Conservation (phyloP, 2,797 vertebrate species). For the Myotis planiceps region DNA sequence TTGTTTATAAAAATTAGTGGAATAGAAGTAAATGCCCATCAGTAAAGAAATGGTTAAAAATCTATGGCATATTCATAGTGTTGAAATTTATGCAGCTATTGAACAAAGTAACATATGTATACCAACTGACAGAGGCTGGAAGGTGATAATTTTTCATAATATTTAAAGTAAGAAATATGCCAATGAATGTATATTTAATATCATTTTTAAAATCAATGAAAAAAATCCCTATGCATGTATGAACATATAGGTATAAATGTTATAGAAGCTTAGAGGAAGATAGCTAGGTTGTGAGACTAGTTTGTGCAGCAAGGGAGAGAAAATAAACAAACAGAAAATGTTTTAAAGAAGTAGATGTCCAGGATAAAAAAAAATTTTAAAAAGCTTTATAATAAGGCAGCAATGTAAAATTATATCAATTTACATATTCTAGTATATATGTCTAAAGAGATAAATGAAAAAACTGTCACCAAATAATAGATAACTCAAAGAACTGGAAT, state of each 20-base stretch:
- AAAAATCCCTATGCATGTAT: neutral
- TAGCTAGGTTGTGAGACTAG: neutral
- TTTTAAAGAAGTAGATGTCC: neutral
- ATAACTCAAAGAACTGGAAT: neutral
- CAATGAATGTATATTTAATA: neutral
- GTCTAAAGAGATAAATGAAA: neutral
- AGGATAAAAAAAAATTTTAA: neutral
- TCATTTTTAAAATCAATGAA: neutral
- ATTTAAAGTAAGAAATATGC: neutral
- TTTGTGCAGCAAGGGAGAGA: neutral
- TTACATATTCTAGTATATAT: neutral
- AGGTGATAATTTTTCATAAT: neutral
- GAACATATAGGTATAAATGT: neutral
- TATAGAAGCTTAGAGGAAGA: neutral
- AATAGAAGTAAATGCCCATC: neutral
- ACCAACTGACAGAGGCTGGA: neutral
- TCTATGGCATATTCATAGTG: neutral
- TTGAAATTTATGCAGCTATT: neutral
- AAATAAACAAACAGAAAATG: neutral
- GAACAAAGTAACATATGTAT: neutral
- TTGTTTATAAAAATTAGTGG: neutral
- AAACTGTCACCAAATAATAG: neutral
- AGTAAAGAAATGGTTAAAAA: conserved; percentile 26
- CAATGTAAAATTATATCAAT: neutral
- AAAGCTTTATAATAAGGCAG: neutral